These are phyloP conservation scores for Steatornis caripensis DNA, from an alignment of 2,113 vertebrate species.

Conservation along the genomic window DNA sequence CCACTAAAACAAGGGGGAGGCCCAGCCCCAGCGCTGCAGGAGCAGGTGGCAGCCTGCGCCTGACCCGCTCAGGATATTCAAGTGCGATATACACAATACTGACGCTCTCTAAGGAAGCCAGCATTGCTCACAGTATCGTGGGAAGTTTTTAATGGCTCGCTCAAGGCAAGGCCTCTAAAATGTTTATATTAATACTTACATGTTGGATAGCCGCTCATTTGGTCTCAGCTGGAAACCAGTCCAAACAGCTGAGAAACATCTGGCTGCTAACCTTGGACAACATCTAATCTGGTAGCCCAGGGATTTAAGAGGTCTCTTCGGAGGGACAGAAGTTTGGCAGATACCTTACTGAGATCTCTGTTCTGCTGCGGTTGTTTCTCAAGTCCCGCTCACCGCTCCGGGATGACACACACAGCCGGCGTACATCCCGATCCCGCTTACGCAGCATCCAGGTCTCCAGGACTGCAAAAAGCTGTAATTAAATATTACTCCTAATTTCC, in stretches of 20 bases:
- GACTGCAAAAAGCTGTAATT: background rate
- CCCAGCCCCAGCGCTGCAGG: background rate
- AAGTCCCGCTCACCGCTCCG: background rate
- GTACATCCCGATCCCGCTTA: background rate
- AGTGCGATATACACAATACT: background rate
- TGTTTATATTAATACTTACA: constrained; percentile 65
- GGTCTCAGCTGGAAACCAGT: constrained; percentile 60
- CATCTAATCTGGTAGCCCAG: constrained; percentile 65
- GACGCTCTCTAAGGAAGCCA: constrained; percentile 52
- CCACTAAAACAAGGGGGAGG: constrained; percentile 10
- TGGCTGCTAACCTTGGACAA: constrained; percentile 69
- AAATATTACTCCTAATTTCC: fast-evolving
- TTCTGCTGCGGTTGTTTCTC: background rate
- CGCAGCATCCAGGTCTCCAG: fast-evolving
- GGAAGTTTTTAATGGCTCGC: constrained; percentile 71
- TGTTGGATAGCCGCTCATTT: constrained; percentile 51
- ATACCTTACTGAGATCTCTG: background rate
- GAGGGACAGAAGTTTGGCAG: constrained; percentile 57
- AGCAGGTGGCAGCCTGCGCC: constrained; percentile 64
- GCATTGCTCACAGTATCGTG: constrained; percentile 44
- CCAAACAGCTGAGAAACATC: constrained; percentile 74
- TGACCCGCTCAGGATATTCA: background rate
- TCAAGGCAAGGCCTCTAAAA: constrained; percentile 37
- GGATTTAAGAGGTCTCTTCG: constrained; percentile 37
- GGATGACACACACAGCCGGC: background rate